These are phyloP conservation scores for Montipora capricornis DNA, from an alignment of 64 coral and sea anemone species.

Conservation along the genomic window DNA sequence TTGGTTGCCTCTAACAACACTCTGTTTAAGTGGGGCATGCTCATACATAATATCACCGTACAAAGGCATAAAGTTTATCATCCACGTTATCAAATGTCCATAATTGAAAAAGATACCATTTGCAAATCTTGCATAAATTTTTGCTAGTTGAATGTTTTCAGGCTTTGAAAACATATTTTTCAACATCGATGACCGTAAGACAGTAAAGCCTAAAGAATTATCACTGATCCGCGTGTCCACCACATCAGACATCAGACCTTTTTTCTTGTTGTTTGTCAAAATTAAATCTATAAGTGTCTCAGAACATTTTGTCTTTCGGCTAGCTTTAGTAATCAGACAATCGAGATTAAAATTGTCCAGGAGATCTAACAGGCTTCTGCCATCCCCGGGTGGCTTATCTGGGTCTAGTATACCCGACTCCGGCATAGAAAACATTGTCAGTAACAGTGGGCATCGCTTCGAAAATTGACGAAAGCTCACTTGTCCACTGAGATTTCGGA, in stretches of 20 bases:
- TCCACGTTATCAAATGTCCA: constrained; percentile 11
- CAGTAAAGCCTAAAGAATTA: constrained; percentile 24
- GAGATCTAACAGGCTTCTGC: not conserved
- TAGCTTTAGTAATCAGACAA: constrained; percentile 23
- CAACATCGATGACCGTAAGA: not conserved
- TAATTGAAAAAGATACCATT: constrained; percentile 1
- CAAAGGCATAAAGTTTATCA: constrained; percentile 48
- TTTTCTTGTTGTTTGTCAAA: constrained; percentile 20
- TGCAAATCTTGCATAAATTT: not conserved
- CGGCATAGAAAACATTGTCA: constrained; percentile 2
- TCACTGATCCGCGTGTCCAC: constrained; percentile 36
- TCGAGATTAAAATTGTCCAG: constrained; percentile 9
- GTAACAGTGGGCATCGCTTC: not conserved
- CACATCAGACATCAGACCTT: constrained; percentile 12
- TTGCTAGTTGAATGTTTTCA: constrained; percentile 1
- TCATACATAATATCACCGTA: not conserved
- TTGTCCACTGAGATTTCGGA: not conserved
- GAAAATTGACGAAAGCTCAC: constrained; percentile 12
- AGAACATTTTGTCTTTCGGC: not conserved
- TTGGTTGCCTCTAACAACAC: no score
- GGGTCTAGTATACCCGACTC: not conserved
- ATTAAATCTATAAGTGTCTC: constrained; percentile 35
- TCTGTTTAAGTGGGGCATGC: no score
- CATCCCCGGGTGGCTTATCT: constrained; percentile 18
- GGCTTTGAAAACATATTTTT: constrained; percentile 22